These are phyloP conservation scores for Melanotaenia maccullochi DNA, from an alignment of 2,797 vertebrate species.

Conservation along the genomic window DNA sequence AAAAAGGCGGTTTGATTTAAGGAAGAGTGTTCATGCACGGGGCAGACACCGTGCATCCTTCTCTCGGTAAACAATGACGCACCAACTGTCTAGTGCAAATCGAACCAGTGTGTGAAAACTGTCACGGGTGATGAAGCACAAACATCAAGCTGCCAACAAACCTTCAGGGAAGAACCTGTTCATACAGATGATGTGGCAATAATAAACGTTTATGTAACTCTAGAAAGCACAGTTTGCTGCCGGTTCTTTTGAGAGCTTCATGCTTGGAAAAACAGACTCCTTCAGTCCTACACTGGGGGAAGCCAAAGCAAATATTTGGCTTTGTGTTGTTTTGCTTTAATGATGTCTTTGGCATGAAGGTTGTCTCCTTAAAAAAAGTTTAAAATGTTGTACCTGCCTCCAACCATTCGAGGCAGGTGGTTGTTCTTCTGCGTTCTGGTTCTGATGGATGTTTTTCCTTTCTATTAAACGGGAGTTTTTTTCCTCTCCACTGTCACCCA, in stretches of 20 bases:
- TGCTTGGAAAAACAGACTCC: neutral
- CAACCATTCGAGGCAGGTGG: no score
- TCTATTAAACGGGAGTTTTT: no score
- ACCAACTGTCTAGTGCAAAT: constrained; percentile 13
- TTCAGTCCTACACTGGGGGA: neutral
- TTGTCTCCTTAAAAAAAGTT: neutral
- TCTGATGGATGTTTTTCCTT: no score
- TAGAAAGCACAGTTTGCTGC: neutral
- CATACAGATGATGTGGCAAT: constrained; percentile 10
- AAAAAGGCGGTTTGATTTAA: neutral
- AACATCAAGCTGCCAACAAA: constrained; percentile 29
- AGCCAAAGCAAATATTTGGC: neutral
- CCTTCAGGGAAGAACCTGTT: constrained; percentile 16
- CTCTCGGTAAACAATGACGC: constrained; percentile 9
- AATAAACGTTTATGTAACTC: constrained; percentile 5
- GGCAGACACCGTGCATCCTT: neutral
- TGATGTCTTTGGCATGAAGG: neutral
- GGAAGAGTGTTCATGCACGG: neutral
- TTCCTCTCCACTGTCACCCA: no score
- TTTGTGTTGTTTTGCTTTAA: neutral
- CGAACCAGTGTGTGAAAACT: constrained; percentile 6
- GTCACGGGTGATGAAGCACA: constrained; percentile 29
- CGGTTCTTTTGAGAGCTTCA: constrained; percentile 3
- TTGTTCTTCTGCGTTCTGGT: no score
- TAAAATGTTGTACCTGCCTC: no score